Evolutionary conservation across 2,888 invertebrate species (phyloP).

Genomic region (Agrilus mali): DNA sequence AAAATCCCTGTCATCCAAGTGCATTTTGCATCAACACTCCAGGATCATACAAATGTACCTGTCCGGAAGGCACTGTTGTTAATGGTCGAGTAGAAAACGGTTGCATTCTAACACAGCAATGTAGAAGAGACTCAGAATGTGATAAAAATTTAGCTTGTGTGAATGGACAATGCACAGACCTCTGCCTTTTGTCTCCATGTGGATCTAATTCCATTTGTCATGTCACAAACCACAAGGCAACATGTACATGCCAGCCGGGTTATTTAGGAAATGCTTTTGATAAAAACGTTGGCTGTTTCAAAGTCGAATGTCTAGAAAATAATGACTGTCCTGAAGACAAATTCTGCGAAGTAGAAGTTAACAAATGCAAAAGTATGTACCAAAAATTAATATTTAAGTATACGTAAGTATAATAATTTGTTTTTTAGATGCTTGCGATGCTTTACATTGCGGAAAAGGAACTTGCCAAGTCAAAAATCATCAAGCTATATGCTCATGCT

Average conservation of each 20-base stretch:
- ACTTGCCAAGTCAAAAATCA: constrained; percentile 63
- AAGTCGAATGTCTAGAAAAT: constrained; percentile 72
- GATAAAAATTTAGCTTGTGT: constrained; percentile 62
- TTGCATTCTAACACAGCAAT: constrained; percentile 65
- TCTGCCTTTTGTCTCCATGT: constrained; percentile 60
- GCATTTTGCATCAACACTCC: constrained; percentile 68
- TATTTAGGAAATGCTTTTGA: constrained; percentile 73
- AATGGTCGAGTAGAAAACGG: constrained; percentile 59
- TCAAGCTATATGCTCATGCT: constrained; percentile 59
- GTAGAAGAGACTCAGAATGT: constrained; percentile 61
- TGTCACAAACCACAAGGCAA: constrained; percentile 55
- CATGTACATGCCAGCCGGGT: constrained; percentile 69
- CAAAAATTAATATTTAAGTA: constrained; percentile 4
- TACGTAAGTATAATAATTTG: constrained; percentile 4
- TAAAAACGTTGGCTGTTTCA: constrained; percentile 67
- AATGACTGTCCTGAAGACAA: constrained; percentile 64
- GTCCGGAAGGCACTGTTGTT: constrained; percentile 68
- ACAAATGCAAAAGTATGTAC: constrained; percentile 64
- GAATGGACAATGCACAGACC: constrained; percentile 66
- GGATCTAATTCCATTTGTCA: constrained; percentile 67
- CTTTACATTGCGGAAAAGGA: constrained; percentile 67
- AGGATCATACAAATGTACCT: constrained; percentile 70
- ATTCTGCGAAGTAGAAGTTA: constrained; percentile 59
- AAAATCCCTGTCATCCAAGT: constrained; percentile 64
- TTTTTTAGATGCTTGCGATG: constrained; percentile 62